Evolutionary conservation across 2,113 vertebrate species (phyloP).

Genomic region (Rhynchomys soricoides): DNA sequence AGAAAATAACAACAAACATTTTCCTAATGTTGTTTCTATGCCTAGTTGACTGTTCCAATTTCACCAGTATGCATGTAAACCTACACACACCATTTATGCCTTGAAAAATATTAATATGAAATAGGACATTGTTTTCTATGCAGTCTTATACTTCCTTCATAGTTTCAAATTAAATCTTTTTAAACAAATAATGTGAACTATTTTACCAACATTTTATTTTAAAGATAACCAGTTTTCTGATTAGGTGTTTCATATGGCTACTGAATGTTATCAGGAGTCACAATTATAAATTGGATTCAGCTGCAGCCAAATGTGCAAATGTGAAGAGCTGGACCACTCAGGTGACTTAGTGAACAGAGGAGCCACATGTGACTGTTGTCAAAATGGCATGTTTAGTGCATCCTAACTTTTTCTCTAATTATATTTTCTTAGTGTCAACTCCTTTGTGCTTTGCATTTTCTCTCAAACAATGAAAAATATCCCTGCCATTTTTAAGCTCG

Average conservation of each 20-base stretch:
- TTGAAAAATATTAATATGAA: background rate
- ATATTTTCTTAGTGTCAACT: background rate
- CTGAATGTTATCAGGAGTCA: background rate
- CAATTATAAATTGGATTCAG: background rate
- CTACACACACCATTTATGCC: background rate
- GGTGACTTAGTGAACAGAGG: background rate
- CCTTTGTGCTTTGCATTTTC: constrained; percentile 29
- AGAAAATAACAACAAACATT: background rate
- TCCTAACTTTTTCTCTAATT: background rate
- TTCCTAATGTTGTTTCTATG: background rate
- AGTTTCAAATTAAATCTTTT: background rate
- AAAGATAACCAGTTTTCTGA: constrained; percentile 20
- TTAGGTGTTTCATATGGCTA: background rate
- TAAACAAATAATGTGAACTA: background rate
- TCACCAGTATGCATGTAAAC: background rate
- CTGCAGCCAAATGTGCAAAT: background rate
- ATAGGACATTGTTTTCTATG: background rate
- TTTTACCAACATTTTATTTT: constrained; percentile 13
- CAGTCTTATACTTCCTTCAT: background rate
- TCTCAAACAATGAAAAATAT: constrained; percentile 11
- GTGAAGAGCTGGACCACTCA: background rate
- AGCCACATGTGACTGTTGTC: background rate
- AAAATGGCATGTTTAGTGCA: background rate
- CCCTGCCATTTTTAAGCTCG: background rate
- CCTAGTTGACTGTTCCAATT: background rate